phyloP scores from a whole-genome alignment of 2,797 vertebrate genomes.

The Sphenodon punctatus region DNA sequence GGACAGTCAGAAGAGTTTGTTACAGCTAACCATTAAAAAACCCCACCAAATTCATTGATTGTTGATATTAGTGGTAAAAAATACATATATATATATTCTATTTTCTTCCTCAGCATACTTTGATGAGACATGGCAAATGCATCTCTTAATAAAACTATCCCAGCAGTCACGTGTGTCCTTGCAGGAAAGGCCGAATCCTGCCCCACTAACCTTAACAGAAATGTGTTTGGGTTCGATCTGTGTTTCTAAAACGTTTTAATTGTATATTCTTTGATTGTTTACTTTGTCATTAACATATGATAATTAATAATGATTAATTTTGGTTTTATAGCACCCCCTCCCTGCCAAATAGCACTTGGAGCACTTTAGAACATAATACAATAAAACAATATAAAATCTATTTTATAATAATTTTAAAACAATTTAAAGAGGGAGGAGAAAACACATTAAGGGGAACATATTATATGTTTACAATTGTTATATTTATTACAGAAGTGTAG shows the following conservation, averaged over 20 bases:
- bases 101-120: not conserved
- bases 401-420: no score
- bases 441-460: no score
- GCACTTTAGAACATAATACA: no score
- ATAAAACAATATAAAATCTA: no score
- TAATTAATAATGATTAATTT: no score
- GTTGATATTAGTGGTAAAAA: not conserved
- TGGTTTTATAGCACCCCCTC: no score
- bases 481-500: no score
- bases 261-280: not conserved
- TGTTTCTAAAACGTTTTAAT: slow-evolving; percentile 1
- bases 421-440: no score
- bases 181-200: not conserved
- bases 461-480: no score
- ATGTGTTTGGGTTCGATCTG: not conserved
- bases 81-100: no score
- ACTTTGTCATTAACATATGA: not conserved
- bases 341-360: no score
- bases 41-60: not conserved
- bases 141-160: not conserved
- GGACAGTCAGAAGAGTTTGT: not conserved
- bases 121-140: not conserved
- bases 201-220: not conserved
- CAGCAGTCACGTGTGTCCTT: no score
- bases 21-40: not conserved